Base-by-base conservation (phyloP, 2,888 invertebrate species). In the Meandrusa payeni region DNA sequence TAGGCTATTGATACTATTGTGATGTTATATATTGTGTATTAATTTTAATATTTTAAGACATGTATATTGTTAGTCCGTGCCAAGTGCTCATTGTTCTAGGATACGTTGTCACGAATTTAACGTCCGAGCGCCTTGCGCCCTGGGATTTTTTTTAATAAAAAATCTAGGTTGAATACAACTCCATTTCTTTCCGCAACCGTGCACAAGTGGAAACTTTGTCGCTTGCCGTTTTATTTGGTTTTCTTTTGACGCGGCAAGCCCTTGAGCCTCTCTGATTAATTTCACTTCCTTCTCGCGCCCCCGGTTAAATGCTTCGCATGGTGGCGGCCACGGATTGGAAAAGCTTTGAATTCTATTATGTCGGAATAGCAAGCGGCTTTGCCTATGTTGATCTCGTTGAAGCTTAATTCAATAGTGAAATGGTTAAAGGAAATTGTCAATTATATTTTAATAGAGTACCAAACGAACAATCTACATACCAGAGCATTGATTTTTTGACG, bases 191-290 rank as follows among this genome's bases (percentile, higher is more conserved):
- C 12, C 23, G 39, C 54, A 11, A 54, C 23, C 36, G 51, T 42
- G 57, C 55, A 52, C 57, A 47, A 53, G 55, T 51, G 61, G 67
- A 76, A 80, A 80, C 80, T 86, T 86, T 86, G 86, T 83, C 87
- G 80, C 81, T 82, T 83, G 83, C 79, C 80, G 74, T 86, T 87
- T 86, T 87, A 86, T 87, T 86, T 80, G 79, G 69, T 77, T 85
- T 88, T 88, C 88, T 88, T 88, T 88, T 88, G 88, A 86, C 85
- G 85, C 85, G 79, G 69, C 74, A 69, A 77, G 77, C 81, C 73
- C 77, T 76, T 83, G 78, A 86, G 80, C 86, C 79, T 47, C 66
- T 68, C 86, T 87, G 87, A 86, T 85, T 86, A 86, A 88, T 87
- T 86, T 74, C 77, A 55, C 64, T 61, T 26, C 26, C 31, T 32